Evolutionary conservation across 2,888 invertebrate genomes (phyloP).

Genomic region (Cryptocephalus primarius): DNA sequence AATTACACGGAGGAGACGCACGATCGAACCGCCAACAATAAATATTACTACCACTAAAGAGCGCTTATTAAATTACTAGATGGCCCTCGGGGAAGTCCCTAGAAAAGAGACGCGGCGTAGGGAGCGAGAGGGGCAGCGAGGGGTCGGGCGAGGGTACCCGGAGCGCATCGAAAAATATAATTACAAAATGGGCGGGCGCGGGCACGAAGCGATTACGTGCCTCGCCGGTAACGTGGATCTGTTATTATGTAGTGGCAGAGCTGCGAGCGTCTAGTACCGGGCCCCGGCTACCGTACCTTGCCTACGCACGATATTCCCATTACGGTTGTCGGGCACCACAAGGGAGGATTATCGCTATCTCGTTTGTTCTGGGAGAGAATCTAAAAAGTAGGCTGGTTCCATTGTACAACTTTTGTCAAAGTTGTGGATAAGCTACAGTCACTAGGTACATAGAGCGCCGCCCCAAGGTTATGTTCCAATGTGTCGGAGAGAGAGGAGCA

Average conservation of each 20-base stretch:
- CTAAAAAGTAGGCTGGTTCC: too few species aligned
- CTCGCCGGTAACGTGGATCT: conserved; percentile 28
- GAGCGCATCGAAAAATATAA: conserved; percentile 34
- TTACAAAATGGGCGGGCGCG: conserved; percentile 36
- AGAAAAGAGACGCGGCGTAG: too few species aligned
- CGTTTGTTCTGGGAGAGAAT: too few species aligned
- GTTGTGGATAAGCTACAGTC: too few species aligned
- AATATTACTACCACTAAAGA: conserved; percentile 5
- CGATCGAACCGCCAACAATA: too few species aligned
- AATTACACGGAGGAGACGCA: too few species aligned
- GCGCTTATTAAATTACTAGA: conserved; percentile 15
- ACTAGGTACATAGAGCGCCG: too few species aligned
- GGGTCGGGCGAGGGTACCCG: conserved; percentile 10
- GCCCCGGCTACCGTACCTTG: conserved; percentile 13
- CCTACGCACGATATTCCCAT: not conserved
- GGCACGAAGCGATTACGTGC: conserved; percentile 36
- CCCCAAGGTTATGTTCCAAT: too few species aligned
- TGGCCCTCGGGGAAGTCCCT: conserved; percentile 8
- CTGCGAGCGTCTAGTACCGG: conserved; percentile 25
- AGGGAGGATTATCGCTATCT: too few species aligned
- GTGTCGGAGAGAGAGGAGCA: too few species aligned
- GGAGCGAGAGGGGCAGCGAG: conserved; percentile 9
- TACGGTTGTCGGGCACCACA: too few species aligned
- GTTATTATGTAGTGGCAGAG: conserved; percentile 38
- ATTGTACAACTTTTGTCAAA: too few species aligned